Conservation (phyloP, 2,888 invertebrate species). For the Timema cristinae region DNA sequence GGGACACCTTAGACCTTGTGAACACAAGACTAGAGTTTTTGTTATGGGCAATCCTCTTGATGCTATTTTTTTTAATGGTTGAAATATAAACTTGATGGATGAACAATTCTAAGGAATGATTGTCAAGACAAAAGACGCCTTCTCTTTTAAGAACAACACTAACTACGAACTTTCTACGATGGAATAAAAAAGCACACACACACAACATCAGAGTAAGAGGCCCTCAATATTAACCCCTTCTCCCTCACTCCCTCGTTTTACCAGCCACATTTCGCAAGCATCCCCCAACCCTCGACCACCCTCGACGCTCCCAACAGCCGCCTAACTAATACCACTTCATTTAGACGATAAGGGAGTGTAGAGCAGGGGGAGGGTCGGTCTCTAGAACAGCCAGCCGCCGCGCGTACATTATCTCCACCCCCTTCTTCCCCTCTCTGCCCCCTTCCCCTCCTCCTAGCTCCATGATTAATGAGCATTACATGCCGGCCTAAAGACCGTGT, state of each 20-base stretch:
- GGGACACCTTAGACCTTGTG: too few relatives aligned
- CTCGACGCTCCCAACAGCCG: conserved; percentile 19
- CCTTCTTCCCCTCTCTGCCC: conserved; percentile 9
- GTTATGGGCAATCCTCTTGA: too few relatives aligned
- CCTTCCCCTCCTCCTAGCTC: conserved; percentile 20
- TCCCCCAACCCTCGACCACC: conserved; percentile 9
- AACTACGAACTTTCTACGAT: neutral
- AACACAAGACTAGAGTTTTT: too few relatives aligned
- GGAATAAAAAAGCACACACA: neutral
- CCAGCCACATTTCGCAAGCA: conserved; percentile 29
- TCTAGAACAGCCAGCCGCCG: conserved; percentile 23
- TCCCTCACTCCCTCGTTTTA: conserved; percentile 18
- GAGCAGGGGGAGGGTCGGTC: conserved; percentile 17
- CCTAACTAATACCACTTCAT: conserved; percentile 34
- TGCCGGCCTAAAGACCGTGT: conserved; percentile 62
- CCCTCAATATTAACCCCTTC: conserved; percentile 22
- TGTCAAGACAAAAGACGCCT: too few relatives aligned
- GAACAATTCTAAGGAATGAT: too few relatives aligned
- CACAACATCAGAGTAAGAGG: conserved; percentile 2
- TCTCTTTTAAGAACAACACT: neutral
- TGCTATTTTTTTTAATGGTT: too few relatives aligned
- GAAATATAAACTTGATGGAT: too few relatives aligned
- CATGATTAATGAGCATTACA: conserved; percentile 34
- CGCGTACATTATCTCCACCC: conserved; percentile 12
- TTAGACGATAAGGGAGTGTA: conserved; percentile 33